phyloP scores from a whole-genome alignment of 2,888 invertebrate genomes.

The Dione vanillae region DNA sequence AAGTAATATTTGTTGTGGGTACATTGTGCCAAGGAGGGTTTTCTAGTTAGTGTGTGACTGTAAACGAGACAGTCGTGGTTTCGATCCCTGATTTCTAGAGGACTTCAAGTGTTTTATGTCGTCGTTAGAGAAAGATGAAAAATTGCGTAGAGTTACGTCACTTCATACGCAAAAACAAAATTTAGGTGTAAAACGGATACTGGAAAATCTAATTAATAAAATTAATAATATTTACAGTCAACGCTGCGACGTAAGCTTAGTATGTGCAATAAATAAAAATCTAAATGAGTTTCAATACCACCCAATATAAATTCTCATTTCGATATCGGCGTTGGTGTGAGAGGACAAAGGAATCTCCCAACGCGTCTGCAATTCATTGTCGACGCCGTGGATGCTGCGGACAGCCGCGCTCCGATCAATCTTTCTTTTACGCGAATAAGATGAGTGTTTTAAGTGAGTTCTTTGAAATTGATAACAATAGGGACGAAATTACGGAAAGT shows the following conservation, averaged over 20 bases:
- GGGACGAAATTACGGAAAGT: not conserved
- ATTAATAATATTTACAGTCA: too few relatives aligned
- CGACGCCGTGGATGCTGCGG: constrained; percentile 15
- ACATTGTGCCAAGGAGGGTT: too few relatives aligned
- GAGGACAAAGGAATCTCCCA: constrained; percentile 14
- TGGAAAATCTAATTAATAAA: too few relatives aligned
- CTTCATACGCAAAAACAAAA: too few relatives aligned
- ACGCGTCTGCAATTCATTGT: not conserved
- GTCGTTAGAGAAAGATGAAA: too few relatives aligned
- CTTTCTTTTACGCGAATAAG: constrained; percentile 19
- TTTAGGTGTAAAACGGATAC: not conserved
- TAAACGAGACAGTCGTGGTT: too few relatives aligned
- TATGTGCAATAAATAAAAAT: not conserved
- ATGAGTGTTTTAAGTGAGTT: constrained; percentile 12
- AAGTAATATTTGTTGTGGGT: too few relatives aligned
- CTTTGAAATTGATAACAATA: constrained; percentile 9
- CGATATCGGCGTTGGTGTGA: constrained; percentile 15
- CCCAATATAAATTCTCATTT: constrained; percentile 15
- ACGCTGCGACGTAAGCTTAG: too few relatives aligned
- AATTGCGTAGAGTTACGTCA: too few relatives aligned
- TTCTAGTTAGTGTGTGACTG: too few relatives aligned
- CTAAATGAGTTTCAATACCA: not conserved
- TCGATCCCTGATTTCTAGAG: too few relatives aligned
- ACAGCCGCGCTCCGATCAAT: constrained; percentile 23
- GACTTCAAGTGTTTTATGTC: too few relatives aligned